A percentile compares a stretch with the other conserved stretches of the same genome.
phyloP scores from a whole-genome alignment of 2,888 invertebrate genomes.

The Tachina lurida region DNA sequence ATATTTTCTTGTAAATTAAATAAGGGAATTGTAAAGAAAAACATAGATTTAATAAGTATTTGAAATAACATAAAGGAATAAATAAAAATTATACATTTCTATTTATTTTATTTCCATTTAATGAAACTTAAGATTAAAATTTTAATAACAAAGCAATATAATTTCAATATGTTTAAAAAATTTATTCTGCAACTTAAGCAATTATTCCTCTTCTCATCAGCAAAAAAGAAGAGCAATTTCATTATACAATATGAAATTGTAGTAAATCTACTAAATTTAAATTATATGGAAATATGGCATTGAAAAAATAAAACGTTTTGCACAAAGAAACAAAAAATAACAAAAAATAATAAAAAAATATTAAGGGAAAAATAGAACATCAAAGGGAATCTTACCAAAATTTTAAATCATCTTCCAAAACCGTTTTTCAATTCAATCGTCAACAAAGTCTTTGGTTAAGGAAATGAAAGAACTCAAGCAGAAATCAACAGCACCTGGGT shows the following conservation, averaged over 20 bases:
- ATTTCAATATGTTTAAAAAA: neutral
- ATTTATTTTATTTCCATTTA: neutral
- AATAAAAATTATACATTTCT: neutral
- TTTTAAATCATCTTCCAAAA: slow-evolving; percentile 55
- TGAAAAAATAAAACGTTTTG: neutral
- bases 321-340: neutral
- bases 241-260: slow-evolving; percentile 26
- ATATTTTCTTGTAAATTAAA: slow-evolving; percentile 12
- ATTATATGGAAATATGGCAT: slow-evolving; percentile 33
- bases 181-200: slow-evolving; percentile 6
- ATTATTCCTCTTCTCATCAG: neutral
- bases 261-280: slow-evolving; percentile 47
- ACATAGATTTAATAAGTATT: neutral
- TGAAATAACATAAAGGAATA: neutral
- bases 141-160: slow-evolving; percentile 15
- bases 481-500: slow-evolving; percentile 81
- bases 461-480: slow-evolving; percentile 78
- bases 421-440: slow-evolving; percentile 59
- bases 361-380: slow-evolving; percentile 28
- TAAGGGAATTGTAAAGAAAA: slow-evolving; percentile 10
- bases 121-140: slow-evolving; percentile 5
- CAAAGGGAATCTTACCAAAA: slow-evolving; percentile 66
- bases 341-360: neutral
- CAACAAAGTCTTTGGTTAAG: slow-evolving; percentile 59
- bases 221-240: slow-evolving; percentile 4